Percentiles rank a stretch among this genome's conserved stretches.
Conservation (phyloP, 2,797 vertebrate genomes). For the Chrosomus eos region DNA sequence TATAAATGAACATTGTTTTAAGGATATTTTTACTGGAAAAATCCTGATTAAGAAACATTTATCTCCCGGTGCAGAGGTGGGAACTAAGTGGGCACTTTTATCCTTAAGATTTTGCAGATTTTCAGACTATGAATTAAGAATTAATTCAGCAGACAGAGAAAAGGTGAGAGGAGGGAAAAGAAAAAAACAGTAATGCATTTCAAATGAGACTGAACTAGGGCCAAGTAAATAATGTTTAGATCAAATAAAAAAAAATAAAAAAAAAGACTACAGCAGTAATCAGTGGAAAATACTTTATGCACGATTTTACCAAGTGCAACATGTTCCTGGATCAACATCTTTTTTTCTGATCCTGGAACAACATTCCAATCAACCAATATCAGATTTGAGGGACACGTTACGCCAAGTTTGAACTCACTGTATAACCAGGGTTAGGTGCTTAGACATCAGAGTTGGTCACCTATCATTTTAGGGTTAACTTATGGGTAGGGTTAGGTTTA, state of each 20-base stretch:
- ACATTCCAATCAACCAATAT: too few species aligned
- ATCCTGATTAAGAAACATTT: background rate
- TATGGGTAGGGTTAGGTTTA: background rate
- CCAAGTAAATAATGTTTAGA: constrained; percentile 26
- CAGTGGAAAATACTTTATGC: constrained; percentile 18
- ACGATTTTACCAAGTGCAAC: background rate
- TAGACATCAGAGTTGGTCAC: too few species aligned
- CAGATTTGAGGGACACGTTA: too few species aligned
- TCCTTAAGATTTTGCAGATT: background rate
- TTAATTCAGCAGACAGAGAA: background rate
- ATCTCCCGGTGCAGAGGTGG: too few species aligned
- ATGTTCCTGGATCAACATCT: too few species aligned
- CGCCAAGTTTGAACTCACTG: too few species aligned
- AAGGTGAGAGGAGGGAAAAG: background rate
- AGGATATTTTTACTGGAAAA: background rate
- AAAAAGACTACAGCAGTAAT: background rate
- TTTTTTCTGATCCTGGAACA: too few species aligned
- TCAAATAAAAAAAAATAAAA: too few species aligned
- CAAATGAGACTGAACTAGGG: constrained; percentile 1
- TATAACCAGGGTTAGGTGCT: too few species aligned
- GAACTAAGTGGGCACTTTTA: too few species aligned
- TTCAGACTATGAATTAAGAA: constrained; percentile 1
- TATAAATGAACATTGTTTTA: background rate
- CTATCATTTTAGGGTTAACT: too few species aligned
- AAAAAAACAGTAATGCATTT: background rate